Percentiles rank a stretch among this genome's conserved stretches.
phyloP scores from a whole-genome alignment of 2,797 vertebrate species.

The Amblyraja radiata region DNA sequence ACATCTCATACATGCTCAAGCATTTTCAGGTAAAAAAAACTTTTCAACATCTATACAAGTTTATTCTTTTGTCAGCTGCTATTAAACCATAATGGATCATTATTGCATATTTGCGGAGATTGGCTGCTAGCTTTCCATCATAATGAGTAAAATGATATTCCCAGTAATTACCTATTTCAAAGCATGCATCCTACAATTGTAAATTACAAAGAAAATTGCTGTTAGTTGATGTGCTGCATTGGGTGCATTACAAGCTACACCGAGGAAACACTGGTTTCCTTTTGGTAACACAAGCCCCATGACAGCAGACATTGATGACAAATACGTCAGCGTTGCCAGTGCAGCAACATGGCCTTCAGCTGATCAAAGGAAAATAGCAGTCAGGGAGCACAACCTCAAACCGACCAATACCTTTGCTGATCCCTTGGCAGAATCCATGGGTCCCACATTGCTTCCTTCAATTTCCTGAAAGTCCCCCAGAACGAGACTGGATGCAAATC shows the following conservation, averaged over 20 bases:
- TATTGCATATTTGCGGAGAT: background rate
- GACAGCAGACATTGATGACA: no score
- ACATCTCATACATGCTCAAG: background rate
- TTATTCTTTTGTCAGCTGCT: background rate
- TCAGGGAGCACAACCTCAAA: no score
- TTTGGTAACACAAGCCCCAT: no score
- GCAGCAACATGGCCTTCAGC: no score
- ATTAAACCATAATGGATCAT: background rate
- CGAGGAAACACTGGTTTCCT: no score
- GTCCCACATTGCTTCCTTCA: no score
- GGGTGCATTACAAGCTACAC: background rate
- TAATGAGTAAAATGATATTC: conserved; percentile 33
- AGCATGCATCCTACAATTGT: background rate
- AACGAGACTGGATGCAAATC: no score
- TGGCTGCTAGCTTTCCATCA: background rate
- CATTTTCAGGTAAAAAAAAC: background rate
- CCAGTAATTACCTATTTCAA: conserved; percentile 40
- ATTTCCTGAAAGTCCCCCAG: no score
- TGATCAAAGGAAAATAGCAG: no score
- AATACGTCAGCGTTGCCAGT: no score
- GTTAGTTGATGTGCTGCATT: background rate
- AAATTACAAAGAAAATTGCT: conserved; percentile 21
- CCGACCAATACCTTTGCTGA: no score
- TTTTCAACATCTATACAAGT: background rate
- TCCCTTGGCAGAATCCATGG: no score